phyloP scores from a whole-genome alignment of 35 echinoderm and acorn worm species.

The Apostichopus japonicus region DNA sequence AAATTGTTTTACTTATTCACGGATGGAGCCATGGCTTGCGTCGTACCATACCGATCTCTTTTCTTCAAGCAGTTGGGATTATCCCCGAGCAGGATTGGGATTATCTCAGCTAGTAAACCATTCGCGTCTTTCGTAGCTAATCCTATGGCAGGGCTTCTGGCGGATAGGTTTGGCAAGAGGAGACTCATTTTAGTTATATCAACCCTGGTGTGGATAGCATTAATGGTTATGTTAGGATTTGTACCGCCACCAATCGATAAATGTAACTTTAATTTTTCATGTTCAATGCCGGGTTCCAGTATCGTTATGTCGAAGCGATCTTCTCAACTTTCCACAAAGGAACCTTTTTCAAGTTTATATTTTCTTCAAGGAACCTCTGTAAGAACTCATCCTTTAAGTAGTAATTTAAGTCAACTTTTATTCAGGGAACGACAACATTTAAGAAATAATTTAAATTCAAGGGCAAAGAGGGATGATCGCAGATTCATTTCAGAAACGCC shows the following conservation, averaged over 20 bases:
- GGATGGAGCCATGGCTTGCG: constrained; percentile 63
- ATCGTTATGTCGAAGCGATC: not conserved
- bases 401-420: not conserved
- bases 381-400: not conserved
- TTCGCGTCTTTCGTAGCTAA: constrained; percentile 65
- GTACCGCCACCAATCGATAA: constrained; percentile 40
- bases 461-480: not conserved
- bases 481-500: not conserved
- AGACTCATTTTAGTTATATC: constrained; percentile 51
- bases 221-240: constrained; percentile 59
- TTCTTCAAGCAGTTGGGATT: constrained; percentile 77
- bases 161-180: constrained; percentile 60
- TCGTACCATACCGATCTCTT: constrained; percentile 66
- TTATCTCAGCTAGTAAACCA: constrained; percentile 70
- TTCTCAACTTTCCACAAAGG: not conserved
- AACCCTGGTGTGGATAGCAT: constrained; percentile 55
- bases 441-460: not conserved
- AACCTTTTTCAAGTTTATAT: no score
- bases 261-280: not conserved
- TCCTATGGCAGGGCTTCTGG: constrained; percentile 58
- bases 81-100: constrained; percentile 63
- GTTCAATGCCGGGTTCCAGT: not conserved
- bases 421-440: not conserved
- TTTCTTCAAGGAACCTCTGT: not conserved
- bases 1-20: constrained; percentile 80